Evolutionary conservation across 2,888 invertebrate genomes (phyloP), one percentile per base, ranked within the genome.

Genomic region (Eurytoma adleriae): DNA sequence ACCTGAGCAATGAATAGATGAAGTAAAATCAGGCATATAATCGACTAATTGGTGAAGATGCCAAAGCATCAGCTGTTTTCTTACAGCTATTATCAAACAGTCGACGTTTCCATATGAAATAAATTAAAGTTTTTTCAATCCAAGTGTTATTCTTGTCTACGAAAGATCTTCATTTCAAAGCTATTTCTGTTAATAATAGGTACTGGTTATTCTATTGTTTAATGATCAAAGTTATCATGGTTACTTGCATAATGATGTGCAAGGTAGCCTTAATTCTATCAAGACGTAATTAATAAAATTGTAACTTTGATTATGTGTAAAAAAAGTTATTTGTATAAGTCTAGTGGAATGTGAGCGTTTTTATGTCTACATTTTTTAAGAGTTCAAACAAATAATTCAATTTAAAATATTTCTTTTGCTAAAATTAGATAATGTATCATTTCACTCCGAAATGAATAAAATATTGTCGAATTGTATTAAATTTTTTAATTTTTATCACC

Each of bases 51-150:
- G 62, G 18, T 74, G 52, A 73, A 57, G 62, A 72, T 68, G 52
- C 69, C 30, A 48, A 52, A 61, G 56, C 40, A 62, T 75, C 66
- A 27, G 59, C 54, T 75, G 69, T 48, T 67, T 57, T 52, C 56
- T 30, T 73, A 30, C 62, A 67, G 64, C 64, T 77, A 54, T 10
- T 71, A 68, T 69, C 67, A 48, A 61, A 71, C 30, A 52, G 73
- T 77, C 40, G 50, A 54, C 72, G 59, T 83, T 85, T 88, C 85
- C 88, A 87, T 85, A 84, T 85, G 86, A 83, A 86, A 88, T 88
- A 88, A 89, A 89, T 88, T 83, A 80, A 85, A 87, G 82, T 84
- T 86, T 85, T 85, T 75, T 77, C 83, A 80, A 83, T 83, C 84
- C 84, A 84, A 80, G 82, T 82, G 85, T 78, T 85, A 81, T 85